phyloP scores from a whole-genome alignment of 2,888 invertebrate species.

The Abscondita cerata region DNA sequence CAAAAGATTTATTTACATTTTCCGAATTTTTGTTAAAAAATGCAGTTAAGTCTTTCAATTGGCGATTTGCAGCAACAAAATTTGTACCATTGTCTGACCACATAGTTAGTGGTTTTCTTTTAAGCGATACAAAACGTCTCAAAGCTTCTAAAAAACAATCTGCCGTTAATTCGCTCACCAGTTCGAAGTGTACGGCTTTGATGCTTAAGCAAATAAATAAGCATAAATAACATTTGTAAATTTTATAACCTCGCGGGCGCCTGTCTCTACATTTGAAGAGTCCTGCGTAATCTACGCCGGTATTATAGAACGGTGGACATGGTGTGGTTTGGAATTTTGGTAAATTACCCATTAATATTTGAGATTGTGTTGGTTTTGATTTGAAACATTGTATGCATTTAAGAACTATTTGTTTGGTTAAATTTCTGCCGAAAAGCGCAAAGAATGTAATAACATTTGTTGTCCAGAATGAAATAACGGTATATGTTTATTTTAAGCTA shows the following conservation, averaged over 20 bases:
- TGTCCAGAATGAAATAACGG: neutral
- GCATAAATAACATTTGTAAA: neutral
- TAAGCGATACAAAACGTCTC: too few relatives aligned
- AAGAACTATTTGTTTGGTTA: neutral
- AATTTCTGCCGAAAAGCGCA: neutral
- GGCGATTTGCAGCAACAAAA: neutral
- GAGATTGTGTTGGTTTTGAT: neutral
- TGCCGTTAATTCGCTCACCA: too few relatives aligned
- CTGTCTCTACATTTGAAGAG: neutral
- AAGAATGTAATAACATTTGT: too few relatives aligned
- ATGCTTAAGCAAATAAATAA: too few relatives aligned
- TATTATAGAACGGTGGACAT: too few relatives aligned
- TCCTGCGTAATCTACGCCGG: too few relatives aligned
- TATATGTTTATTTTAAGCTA: neutral
- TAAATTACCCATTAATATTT: neutral
- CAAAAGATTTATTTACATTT: too few relatives aligned
- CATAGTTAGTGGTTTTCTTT: neutral
- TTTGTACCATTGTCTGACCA: neutral
- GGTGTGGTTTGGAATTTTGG: neutral
- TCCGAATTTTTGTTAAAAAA: neutral
- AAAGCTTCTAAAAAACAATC: neutral
- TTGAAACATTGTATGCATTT: neutral
- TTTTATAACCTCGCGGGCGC: neutral
- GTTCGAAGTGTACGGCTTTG: too few relatives aligned
- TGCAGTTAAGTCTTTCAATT: neutral